phyloP scores from a whole-genome alignment of 2,797 vertebrate species.

The Nothura maculosa region DNA sequence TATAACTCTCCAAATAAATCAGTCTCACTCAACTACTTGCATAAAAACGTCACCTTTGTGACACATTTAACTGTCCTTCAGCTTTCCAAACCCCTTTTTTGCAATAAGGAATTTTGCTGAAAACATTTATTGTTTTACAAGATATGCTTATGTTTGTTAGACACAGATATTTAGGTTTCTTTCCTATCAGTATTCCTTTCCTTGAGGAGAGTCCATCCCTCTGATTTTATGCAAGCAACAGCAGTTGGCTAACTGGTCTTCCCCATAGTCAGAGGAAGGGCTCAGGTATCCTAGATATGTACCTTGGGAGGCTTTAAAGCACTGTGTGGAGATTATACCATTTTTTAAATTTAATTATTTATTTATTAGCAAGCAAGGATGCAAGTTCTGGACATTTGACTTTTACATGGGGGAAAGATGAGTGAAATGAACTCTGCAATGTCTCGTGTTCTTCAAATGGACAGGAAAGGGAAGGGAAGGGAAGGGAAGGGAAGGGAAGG shows the following conservation, averaged over 20 bases:
- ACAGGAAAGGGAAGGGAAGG: too few species aligned
- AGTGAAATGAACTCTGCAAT: background rate
- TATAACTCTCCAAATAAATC: background rate
- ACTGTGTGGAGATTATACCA: fast-evolving
- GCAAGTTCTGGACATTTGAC: background rate
- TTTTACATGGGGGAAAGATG: background rate
- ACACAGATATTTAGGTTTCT: background rate
- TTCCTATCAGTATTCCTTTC: background rate
- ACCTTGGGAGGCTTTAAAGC: background rate
- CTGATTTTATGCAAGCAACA: background rate
- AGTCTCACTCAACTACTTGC: background rate
- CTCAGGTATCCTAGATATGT: background rate
- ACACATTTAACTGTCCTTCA: background rate
- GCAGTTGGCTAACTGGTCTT: background rate
- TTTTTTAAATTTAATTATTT: background rate
- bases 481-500: too few species aligned
- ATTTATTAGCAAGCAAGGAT: background rate
- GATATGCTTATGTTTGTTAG: background rate
- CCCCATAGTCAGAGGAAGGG: background rate
- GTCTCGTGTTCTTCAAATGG: background rate
- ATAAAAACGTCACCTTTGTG: background rate
- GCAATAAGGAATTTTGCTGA: background rate
- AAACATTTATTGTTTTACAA: background rate
- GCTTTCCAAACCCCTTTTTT: background rate
- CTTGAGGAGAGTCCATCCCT: background rate